These are phyloP conservation scores for Chiropotes sagulatus DNA, from an alignment of 2,797 vertebrate species.

Conservation along the genomic window DNA sequence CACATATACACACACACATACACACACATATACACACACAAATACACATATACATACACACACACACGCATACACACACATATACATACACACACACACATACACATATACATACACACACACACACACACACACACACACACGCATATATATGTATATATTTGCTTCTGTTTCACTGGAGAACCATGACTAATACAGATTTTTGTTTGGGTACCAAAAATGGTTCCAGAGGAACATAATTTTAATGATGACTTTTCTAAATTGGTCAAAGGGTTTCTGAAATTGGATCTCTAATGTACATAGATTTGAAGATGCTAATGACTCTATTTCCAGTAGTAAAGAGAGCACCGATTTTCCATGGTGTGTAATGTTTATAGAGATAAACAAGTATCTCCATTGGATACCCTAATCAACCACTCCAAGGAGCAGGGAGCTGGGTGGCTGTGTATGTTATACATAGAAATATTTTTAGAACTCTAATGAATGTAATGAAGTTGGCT, in stretches of 20 bases:
- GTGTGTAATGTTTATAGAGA: neutral
- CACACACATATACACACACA: too few relatives aligned
- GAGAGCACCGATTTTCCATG: neutral
- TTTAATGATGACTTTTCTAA: neutral
- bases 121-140: too few relatives aligned
- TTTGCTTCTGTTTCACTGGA: neutral
- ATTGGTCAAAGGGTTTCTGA: neutral
- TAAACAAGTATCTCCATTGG: neutral
- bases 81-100: too few relatives aligned
- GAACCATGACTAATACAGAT: neutral
- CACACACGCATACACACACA: rapidly evolving
- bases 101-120: too few relatives aligned
- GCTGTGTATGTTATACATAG: neutral
- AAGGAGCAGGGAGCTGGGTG: neutral
- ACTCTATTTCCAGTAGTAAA: neutral
- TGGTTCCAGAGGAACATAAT: neutral
- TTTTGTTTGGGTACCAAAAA: neutral
- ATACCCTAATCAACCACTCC: neutral
- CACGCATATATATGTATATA: neutral
- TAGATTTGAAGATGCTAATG: neutral
- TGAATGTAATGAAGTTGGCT: neutral
- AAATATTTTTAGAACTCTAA: neutral
- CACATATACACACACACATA: too few relatives aligned
- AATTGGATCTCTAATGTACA: neutral
- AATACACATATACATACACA: too few relatives aligned